Base-by-base conservation (phyloP, 2,888 invertebrate genomes). In the Sinodicranocentrus sp. region DNA sequence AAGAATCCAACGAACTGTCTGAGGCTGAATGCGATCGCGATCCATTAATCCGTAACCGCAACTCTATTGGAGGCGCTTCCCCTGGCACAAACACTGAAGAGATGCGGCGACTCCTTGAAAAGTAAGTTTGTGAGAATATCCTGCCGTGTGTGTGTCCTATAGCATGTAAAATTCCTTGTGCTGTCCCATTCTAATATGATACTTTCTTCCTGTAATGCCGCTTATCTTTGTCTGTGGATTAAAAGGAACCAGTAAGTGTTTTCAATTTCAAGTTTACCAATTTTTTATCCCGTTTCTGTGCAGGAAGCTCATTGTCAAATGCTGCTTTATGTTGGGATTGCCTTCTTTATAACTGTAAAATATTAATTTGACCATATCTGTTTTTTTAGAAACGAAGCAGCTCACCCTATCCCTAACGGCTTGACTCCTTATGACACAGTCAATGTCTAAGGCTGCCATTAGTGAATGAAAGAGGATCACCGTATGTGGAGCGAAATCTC, bases 361-460 rank as follows among this genome's bases (percentile, higher is more conserved):
- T 57, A 3, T 15, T 57, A 57, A 21, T 48, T 13, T 13, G 48
- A 10, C 17, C 17, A n/a, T 48, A 48, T 48, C 65, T 39, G 44
- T 28, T 71, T 23, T 77, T 88, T 88, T 92, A 97, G 97, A 96
- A 96, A 96, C 95, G 96, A 97, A 96, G 95, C 95, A 93, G 89
- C 87, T 94, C 93, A 94, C 94, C 94, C 94, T 93, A 93, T 91
- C 91, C 92, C 92, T 92, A 94, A 95, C 87, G 96, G 96, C 95
- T 95, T 96, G 96, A 95, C 96, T 96, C 95, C 97, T 95, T 96
- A 96, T 96, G 96, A 97, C 96, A 96, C 96, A 95, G 95, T 97
- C 96, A 97, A 97, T 96, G 96, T 97, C 96, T 97, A 96, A 97
- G 85, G 6, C 13, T 21, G 21, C 44, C 19, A 73, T n/a, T n/a